Base-by-base conservation (phyloP, 2,797 vertebrate genomes). In the Cossypha niveicapilla region DNA sequence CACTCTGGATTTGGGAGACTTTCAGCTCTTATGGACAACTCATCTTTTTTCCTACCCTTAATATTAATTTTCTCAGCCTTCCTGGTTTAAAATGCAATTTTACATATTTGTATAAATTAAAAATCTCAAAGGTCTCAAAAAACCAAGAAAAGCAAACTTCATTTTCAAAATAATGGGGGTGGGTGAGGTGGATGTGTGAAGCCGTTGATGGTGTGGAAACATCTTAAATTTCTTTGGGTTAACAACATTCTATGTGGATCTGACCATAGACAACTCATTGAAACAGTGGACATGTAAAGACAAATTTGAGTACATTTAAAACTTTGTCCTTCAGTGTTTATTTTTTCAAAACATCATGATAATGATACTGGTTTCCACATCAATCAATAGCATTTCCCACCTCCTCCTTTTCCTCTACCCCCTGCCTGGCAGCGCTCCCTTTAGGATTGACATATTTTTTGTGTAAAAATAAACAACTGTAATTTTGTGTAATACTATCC, bases 381-480 rank as follows among this genome's bases (percentile, higher is more conserved):
- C 13, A 92, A 94, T 71, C 19, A 48, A 21, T 22, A 88, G 2
- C 34, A 79, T 91, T 85, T 81, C 25, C 60, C 57, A 75, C 22
- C 25, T 88, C 54, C 37, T 87, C 15, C 19, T 77, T 77, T 86
- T 90, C 15, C 47, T 44, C 39, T 95, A 28, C 44, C 25, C 34
- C 39, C 51, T 76, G 25, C 62, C 62, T 92, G 80, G 80, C 76
- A 86, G 74, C 2, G 0, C 18, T 93, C 77, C 79, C 79, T 90
- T 53, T 61, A 83, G 58, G 45, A 78, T 8, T 86, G 35, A 48
- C 28, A 84, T 56, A 6, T 51, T 42, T 75, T 44, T 44, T 91
- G 35, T 77, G n/a, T 56, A 77, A 91, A 87, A 86, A 93, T 79
- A 84, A 93, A 65, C 48, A 73, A 65, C 39, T 14, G 19, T n/a